Base-by-base conservation (phyloP, 1,140 invertebrate genomes). In the Bacillus rossius region DNA sequence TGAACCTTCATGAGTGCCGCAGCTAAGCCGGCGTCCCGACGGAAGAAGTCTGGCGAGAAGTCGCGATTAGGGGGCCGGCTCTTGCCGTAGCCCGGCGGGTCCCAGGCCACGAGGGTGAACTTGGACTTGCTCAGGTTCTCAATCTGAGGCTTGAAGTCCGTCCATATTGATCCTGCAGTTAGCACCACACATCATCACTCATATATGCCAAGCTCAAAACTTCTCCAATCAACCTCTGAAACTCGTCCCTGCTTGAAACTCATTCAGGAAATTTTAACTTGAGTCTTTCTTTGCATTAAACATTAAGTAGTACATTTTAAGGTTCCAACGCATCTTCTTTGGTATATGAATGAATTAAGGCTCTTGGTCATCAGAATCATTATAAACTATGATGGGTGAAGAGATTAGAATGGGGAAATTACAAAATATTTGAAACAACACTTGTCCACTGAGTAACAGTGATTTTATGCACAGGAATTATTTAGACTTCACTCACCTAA, bases 81-180 rank as follows among this genome's bases (percentile, higher is more conserved):
- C 55, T 84, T 84, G 8, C 92, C 92, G 77, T 92, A 94, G 1
- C 92, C 91, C 2, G 90, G 88, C 3, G 92, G 91, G 75, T 95
- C 92, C 87, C 90, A 92, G 0, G 82, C 86, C n/a, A 94, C 77
- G 10, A 94, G 63, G 8, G 85, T 90, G 56, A 91, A 85, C 61
- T 88, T 83, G 0, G 82, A 75, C 60, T 75, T 75, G 61, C 87
- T 77, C 14, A 93, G 73, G 13, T 80, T 77, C 61, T 86, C 81
- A 8, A 94, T 76, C 76, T 93, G 90, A 1, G 88, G 87, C 60
- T 81, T 84, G 66, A 92, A 93, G 69, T 93, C 88, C 1, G 85
- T 89, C 82, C 85, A 90, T 38, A 86, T 85, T 10, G 81, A 82
- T 23, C 84, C 81, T 82, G 20, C 4, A 55, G 14, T 23, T 10